phyloP scores from a whole-genome alignment of 2,888 invertebrate genomes.

The Scrobipalpa costella region DNA sequence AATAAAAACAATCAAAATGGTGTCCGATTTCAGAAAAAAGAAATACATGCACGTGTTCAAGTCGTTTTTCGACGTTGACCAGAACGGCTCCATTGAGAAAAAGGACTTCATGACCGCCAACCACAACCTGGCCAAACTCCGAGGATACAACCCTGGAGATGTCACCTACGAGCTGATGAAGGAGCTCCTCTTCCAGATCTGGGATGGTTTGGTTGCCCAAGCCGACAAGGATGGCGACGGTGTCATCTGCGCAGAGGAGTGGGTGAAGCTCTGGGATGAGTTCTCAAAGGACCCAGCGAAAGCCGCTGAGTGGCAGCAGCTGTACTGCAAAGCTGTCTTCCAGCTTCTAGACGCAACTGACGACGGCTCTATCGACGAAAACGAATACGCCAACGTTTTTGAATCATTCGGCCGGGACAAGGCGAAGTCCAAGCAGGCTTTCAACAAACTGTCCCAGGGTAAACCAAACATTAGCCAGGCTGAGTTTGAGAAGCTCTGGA shows the following conservation, averaged over 20 bases:
- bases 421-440: conserved; percentile 87
- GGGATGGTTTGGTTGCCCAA: conserved; percentile 87
- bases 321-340: conserved; percentile 93
- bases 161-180: conserved; percentile 87
- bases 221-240: conserved; percentile 90
- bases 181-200: conserved; percentile 73
- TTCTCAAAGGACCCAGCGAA: conserved; percentile 83
- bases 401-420: conserved; percentile 88
- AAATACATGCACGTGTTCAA: conserved; percentile 93
- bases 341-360: conserved; percentile 92
- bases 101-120: conserved; percentile 91
- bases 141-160: conserved; percentile 88
- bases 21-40: conserved; percentile 93
- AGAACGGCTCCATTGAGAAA: conserved; percentile 92
- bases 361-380: conserved; percentile 87
- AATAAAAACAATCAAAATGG: conserved; percentile 66
- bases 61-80: conserved; percentile 93
- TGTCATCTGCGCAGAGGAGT: conserved; percentile 89
- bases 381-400: conserved; percentile 90
- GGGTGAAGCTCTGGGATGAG: conserved; percentile 90
- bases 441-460: conserved; percentile 88
- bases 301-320: conserved; percentile 90
- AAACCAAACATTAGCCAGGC: conserved; percentile 86
- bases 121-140: conserved; percentile 77
- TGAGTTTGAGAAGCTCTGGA: conserved; percentile 90